Conservation (phyloP, 2,888 invertebrate species). For the Andricus quercusramuli region DNA sequence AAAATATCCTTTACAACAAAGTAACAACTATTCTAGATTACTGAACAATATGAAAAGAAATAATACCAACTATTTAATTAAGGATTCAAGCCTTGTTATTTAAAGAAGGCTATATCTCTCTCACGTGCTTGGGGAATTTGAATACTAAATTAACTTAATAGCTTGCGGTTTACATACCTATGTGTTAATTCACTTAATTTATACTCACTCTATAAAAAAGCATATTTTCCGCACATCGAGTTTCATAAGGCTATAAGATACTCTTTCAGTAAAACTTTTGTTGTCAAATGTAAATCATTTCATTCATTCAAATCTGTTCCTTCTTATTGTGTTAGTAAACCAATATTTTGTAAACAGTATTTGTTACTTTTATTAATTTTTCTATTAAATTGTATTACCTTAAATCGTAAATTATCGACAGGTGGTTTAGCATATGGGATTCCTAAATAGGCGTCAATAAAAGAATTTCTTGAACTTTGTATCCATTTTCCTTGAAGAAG, state of each 20-base stretch:
- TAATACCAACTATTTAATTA: background rate
- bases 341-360: background rate
- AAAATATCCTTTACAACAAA: too few relatives aligned
- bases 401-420: slow-evolving; percentile 65
- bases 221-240: background rate
- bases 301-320: background rate
- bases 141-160: background rate
- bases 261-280: background rate
- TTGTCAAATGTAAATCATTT: background rate
- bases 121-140: background rate
- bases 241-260: background rate
- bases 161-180: background rate
- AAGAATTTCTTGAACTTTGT: slow-evolving; percentile 55
- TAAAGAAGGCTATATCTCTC: background rate
- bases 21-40: too few relatives aligned
- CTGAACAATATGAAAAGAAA: too few relatives aligned
- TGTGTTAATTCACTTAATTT: background rate
- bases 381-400: slow-evolving; percentile 58
- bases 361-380: background rate
- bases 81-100: background rate
- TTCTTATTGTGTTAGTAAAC: background rate
- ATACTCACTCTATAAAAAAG: background rate
- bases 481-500: slow-evolving; percentile 59
- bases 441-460: slow-evolving; percentile 67
- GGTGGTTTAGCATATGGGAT: slow-evolving; percentile 73